Evolutionary conservation across 2,888 invertebrate genomes (phyloP).

Genomic region (Chalcis sispes): DNA sequence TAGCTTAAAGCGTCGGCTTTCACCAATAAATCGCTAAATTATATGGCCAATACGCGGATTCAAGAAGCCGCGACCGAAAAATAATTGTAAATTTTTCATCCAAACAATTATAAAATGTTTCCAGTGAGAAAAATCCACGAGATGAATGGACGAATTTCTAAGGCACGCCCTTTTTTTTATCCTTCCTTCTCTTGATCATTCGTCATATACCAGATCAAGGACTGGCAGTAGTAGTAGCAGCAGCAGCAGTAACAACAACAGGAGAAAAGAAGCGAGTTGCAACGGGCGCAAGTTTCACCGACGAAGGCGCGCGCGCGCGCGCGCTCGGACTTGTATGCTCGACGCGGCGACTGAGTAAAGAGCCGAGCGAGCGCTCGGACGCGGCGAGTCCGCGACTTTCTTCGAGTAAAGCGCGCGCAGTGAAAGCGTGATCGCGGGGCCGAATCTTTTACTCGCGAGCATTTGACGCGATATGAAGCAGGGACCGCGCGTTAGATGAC

Average conservation of each 20-base stretch:
- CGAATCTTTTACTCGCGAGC: conserved; percentile 36
- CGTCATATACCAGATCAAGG: too few species aligned
- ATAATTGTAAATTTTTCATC: too few species aligned
- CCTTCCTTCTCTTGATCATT: background rate
- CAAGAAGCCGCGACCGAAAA: too few species aligned
- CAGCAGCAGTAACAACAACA: too few species aligned
- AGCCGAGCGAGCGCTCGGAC: background rate
- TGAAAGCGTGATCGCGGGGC: conserved; percentile 42
- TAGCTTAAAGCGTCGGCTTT: too few species aligned
- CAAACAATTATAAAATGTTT: too few species aligned
- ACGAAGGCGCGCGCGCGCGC: background rate
- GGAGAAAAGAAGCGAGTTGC: background rate
- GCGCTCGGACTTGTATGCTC: background rate
- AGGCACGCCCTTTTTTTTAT: background rate
- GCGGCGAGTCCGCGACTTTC: conserved; percentile 31
- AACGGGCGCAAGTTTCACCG: background rate
- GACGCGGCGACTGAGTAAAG: background rate
- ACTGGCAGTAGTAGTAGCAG: too few species aligned
- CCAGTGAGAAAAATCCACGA: background rate
- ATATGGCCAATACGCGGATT: too few species aligned
- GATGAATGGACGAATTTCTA: conserved; percentile 12
- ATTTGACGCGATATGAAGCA: conserved; percentile 48
- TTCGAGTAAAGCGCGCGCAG: conserved; percentile 45
- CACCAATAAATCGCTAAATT: too few species aligned
- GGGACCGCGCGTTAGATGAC: conserved; percentile 19